These are phyloP conservation scores for Cheilosia soror DNA, from an alignment of 2,888 invertebrate species.

Conservation along the genomic window DNA sequence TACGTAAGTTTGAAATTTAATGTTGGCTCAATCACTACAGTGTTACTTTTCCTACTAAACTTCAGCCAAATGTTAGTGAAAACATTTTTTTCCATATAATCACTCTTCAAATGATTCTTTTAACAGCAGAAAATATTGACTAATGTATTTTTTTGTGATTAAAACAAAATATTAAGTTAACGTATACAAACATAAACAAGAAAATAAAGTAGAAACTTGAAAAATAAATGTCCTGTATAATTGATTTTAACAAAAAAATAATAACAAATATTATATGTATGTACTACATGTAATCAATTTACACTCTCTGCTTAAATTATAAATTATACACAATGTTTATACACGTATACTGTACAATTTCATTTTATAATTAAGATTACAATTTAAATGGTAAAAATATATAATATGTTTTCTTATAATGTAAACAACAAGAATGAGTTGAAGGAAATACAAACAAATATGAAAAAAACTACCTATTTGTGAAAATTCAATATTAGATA, in stretches of 20 bases:
- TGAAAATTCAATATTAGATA: slow-evolving; percentile 33
- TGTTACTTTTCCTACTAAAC: slow-evolving; percentile 35
- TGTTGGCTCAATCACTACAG: slow-evolving; percentile 37
- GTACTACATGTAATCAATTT: slow-evolving; percentile 57
- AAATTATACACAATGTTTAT: slow-evolving; percentile 74
- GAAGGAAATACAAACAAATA: slow-evolving; percentile 19
- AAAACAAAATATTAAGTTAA: slow-evolving; percentile 35
- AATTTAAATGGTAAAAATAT: slow-evolving; percentile 39
- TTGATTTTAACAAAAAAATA: slow-evolving; percentile 5
- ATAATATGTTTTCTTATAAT: slow-evolving; percentile 62
- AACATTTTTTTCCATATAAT: slow-evolving; percentile 26
- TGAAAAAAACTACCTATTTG: slow-evolving; percentile 8
- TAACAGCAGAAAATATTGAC: slow-evolving; percentile 10
- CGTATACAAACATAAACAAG: not conserved
- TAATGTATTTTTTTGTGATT: slow-evolving; percentile 10
- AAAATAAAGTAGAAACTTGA: slow-evolving; percentile 20
- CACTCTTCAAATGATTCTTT: slow-evolving; percentile 16
- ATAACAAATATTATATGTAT: slow-evolving; percentile 22
- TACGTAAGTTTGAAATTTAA: not conserved
- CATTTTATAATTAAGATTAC: slow-evolving; percentile 62
- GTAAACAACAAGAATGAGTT: slow-evolving; percentile 12
- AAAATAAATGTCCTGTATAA: slow-evolving; percentile 41
- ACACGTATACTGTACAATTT: slow-evolving; percentile 71
- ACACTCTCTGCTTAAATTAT: slow-evolving; percentile 73
- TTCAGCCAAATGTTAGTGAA: slow-evolving; percentile 52